Evolutionary conservation across 2,797 vertebrate species (phyloP).

Genomic region (Pipistrellus nathusii): DNA sequence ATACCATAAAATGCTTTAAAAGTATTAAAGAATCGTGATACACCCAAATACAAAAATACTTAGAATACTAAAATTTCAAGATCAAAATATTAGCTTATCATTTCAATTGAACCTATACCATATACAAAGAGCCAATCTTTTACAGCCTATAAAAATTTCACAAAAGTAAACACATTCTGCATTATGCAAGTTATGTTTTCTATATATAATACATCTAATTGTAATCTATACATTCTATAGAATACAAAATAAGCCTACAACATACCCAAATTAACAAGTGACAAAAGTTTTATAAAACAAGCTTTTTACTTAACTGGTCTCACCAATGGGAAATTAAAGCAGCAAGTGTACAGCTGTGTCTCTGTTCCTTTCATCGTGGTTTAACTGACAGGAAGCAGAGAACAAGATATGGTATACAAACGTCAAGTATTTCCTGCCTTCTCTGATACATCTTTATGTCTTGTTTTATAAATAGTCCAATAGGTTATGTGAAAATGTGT

Average conservation of each 20-base stretch:
- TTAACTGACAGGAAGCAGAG: conserved; percentile 92
- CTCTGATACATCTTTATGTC: conserved; percentile 73
- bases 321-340: conserved; percentile 46
- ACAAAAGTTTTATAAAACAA: conserved; percentile 65
- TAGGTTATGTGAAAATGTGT: conserved; percentile 42
- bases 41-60: neutral
- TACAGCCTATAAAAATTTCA: conserved; percentile 40
- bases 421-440: conserved; percentile 84
- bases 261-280: conserved; percentile 34
- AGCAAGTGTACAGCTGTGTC: conserved; percentile 87
- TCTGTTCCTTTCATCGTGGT: conserved; percentile 88
- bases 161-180: conserved; percentile 54
- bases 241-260: conserved; percentile 47
- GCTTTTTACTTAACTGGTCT: conserved; percentile 65
- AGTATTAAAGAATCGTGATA: conserved; percentile 20
- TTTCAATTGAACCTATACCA: conserved; percentile 13
- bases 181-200: conserved; percentile 32
- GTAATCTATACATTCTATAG: neutral
- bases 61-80: conserved; percentile 50
- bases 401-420: conserved; percentile 78
- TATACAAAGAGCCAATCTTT: neutral
- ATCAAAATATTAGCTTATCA: neutral
- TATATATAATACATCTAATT: neutral
- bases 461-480: conserved; percentile 72
- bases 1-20: neutral